Evolutionary conservation across 35 echinoderm and acorn worm species (phyloP).

Genomic region (Acanthaster planci): DNA sequence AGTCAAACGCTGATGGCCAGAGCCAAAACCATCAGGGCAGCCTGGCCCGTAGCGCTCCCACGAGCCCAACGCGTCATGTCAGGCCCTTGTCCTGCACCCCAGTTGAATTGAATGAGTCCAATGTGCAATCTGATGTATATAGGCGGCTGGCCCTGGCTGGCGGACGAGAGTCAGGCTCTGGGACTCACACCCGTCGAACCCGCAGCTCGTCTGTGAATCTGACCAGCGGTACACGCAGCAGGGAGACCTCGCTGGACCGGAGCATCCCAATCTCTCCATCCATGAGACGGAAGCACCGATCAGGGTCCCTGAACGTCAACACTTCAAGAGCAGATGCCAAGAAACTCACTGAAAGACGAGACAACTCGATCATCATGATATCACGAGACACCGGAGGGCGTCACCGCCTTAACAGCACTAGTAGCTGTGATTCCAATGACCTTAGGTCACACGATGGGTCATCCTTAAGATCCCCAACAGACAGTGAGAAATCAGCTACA

Average conservation of each 20-base stretch:
- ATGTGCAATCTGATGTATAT: slow-evolving; percentile 36
- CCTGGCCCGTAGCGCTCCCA: slow-evolving; percentile 65
- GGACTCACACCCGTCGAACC: not conserved
- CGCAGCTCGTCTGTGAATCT: slow-evolving; percentile 29
- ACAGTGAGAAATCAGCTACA: slow-evolving; percentile 24
- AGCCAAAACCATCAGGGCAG: not conserved
- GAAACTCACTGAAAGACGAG: slow-evolving; percentile 21
- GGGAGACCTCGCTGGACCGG: slow-evolving; percentile 51
- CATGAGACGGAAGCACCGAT: slow-evolving; percentile 36
- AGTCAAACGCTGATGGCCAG: not conserved
- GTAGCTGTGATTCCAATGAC: slow-evolving; percentile 88
- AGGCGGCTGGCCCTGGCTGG: slow-evolving; percentile 35
- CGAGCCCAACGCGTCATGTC: slow-evolving; percentile 71
- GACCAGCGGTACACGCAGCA: slow-evolving; percentile 41
- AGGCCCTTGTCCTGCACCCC: slow-evolving; percentile 13
- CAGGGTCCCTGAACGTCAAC: slow-evolving; percentile 16
- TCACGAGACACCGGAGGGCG: slow-evolving; percentile 65
- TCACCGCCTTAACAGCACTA: slow-evolving; percentile 83
- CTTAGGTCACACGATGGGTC: slow-evolving; percentile 47
- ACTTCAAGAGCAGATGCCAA: slow-evolving; percentile 27
- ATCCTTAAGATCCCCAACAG: slow-evolving; percentile 21
- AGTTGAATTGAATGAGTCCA: slow-evolving; percentile 10
- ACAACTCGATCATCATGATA: slow-evolving; percentile 66
- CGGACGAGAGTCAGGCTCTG: slow-evolving; percentile 4
- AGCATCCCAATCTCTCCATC: slow-evolving; percentile 34